phyloP scores from a whole-genome alignment of 2,797 vertebrate species.

The Parauchenoglanis ngamensis region DNA sequence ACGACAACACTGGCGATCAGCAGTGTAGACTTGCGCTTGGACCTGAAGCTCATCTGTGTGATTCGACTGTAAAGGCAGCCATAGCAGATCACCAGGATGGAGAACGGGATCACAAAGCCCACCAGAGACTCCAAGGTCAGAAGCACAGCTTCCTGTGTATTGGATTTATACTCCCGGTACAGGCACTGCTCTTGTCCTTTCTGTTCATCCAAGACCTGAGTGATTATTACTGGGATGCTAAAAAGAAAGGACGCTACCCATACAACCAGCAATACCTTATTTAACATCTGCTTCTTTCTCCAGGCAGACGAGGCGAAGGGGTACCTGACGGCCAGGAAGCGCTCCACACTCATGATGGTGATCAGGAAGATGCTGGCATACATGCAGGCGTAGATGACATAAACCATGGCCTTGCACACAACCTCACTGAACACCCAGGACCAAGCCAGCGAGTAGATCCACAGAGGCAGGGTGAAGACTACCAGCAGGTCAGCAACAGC shows the following conservation, averaged over 20 bases:
- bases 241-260: conserved; percentile 79
- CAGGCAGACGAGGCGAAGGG: conserved; percentile 77
- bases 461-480: conserved; percentile 83
- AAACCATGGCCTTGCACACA: conserved; percentile 78
- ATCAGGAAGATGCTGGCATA: conserved; percentile 87
- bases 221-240: conserved; percentile 78
- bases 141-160: conserved; percentile 68
- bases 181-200: conserved; percentile 65
- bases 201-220: conserved; percentile 65
- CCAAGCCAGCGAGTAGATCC: conserved; percentile 82
- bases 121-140: conserved; percentile 81
- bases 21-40: conserved; percentile 77
- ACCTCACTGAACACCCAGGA: conserved; percentile 80
- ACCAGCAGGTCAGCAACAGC: conserved; percentile 82
- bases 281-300: conserved; percentile 73
- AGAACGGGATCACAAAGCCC: conserved; percentile 83
- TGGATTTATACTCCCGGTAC: conserved; percentile 68
- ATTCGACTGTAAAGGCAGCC: conserved; percentile 80
- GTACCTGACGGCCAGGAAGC: conserved; percentile 80
- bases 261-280: conserved; percentile 69
- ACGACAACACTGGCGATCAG: conserved; percentile 80
- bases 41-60: conserved; percentile 78
- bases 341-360: conserved; percentile 83
- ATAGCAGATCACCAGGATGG: conserved; percentile 80
- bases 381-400: conserved; percentile 82